phyloP scores from a whole-genome alignment of 2,113 vertebrate genomes.

The Microtus ochrogaster region DNA sequence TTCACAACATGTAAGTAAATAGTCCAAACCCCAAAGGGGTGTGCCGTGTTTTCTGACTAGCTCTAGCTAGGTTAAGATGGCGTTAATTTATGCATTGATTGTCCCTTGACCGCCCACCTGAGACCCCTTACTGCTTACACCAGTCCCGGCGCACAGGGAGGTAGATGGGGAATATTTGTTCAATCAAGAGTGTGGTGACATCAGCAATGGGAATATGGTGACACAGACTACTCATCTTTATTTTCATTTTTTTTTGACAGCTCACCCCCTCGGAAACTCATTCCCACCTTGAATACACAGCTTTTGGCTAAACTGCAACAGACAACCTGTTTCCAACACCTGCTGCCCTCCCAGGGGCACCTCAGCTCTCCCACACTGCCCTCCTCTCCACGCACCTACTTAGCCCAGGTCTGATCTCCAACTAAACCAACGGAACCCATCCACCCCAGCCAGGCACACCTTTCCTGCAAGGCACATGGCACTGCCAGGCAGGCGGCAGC shows the following conservation, averaged over 20 bases:
- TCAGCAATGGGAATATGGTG: neutral
- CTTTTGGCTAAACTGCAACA: slow-evolving; percentile 27
- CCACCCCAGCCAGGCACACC: neutral
- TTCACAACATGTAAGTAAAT: neutral
- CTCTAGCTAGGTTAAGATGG: neutral
- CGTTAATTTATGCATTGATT: neutral
- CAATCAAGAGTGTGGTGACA: neutral
- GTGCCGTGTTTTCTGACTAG: neutral
- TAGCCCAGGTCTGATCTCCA: slow-evolving; percentile 59
- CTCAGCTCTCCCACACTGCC: neutral
- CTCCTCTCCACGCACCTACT: neutral
- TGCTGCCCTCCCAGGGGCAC: neutral
- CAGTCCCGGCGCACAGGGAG: neutral
- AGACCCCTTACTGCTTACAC: neutral
- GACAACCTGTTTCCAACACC: slow-evolving; percentile 12
- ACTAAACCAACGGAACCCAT: slow-evolving; percentile 49
- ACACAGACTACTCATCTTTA: neutral
- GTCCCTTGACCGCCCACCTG: neutral
- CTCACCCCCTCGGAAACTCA: neutral
- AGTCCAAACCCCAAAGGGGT: neutral
- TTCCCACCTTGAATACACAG: neutral
- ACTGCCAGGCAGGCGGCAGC: slow-evolving; percentile 43
- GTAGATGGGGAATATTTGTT: neutral
- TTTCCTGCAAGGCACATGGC: slow-evolving; percentile 35
- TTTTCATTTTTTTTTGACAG: neutral